Evolutionary conservation across 1,140 invertebrate genomes (phyloP), one percentile per base, ranked within the genome.

Genomic region (Liolophura sinensis): DNA sequence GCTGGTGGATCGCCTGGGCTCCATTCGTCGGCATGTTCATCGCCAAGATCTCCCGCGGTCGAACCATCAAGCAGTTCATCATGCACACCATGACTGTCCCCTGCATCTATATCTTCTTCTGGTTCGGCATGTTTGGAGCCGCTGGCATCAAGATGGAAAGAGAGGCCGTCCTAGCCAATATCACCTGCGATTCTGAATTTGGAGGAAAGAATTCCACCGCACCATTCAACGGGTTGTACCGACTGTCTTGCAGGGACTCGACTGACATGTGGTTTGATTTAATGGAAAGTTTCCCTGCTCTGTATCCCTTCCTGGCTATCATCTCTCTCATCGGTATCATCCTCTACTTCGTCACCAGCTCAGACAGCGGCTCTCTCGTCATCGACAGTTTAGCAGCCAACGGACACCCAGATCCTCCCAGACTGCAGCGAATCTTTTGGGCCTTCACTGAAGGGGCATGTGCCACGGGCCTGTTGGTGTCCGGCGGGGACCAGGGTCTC

Each of bases 21-120:
- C 60, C 60, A 40, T 61, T 61, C 47, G 60, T 61, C 47, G 60
- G 60, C 22, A 48, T 48, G 31, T 61, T 61, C 47, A 61, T 61
- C 47, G 60, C 60, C 22, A 61, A 61, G 24, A 61, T 61, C 7
- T 61, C 60, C 47, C 27, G 47, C 16, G 60, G 60, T 12, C 60
- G 60, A 61, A 61, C 27, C 60, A 49, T 61, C 47, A 40, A 46
- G 24, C 25, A 61, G 25, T 61, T 61, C 47, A 49, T 61, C 47
- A 48, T 47, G 24, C 25, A 46, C 4, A 48, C 47, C 3, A 48
- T 61, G 27, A 46, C 47, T 16, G 47, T 49, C 11, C 60, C 60
- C 9, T 47, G 22, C 22, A 46, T 61, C 24, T 27, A 27, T 48
- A 49, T 25, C 24, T 61, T 27, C 15, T 46, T 61, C 27, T 61